Percentiles rank a stretch among this genome's conserved stretches.
phyloP scores from a whole-genome alignment of 2,888 invertebrate genomes.

The Exocentrus adspersus region DNA sequence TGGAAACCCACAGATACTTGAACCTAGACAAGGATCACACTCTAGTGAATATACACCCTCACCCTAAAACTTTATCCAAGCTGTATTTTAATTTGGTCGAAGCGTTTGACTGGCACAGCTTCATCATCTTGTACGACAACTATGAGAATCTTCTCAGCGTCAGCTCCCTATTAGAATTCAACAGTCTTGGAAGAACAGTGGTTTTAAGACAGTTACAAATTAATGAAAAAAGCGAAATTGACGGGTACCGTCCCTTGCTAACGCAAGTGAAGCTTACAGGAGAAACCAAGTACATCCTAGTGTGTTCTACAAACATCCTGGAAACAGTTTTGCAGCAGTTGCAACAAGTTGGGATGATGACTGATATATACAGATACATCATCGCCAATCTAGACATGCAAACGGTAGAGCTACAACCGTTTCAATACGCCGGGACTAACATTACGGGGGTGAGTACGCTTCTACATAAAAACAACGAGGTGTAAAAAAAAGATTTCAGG shows the following conservation, averaged over 20 bases:
- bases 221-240: conserved; percentile 10
- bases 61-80: conserved; percentile 74
- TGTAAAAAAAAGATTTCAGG: too few relatives aligned
- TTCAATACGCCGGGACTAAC: conserved; percentile 69
- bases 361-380: conserved; percentile 67
- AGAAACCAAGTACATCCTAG: conserved; percentile 66
- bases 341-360: conserved; percentile 72
- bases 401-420: conserved; percentile 68
- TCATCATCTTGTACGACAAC: conserved; percentile 83
- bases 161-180: conserved; percentile 64
- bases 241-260: conserved; percentile 56
- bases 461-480: too few relatives aligned
- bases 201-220: conserved; percentile 72
- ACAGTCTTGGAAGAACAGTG: too few relatives aligned
- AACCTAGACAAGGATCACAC: conserved; percentile 45
- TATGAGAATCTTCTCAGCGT: conserved; percentile 68
- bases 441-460: conserved; percentile 67
- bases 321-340: conserved; percentile 66
- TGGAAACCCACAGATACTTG: conserved; percentile 74
- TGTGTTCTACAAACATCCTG: conserved; percentile 65
- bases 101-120: conserved; percentile 81
- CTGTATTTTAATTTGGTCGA: conserved; percentile 76
- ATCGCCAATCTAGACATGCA: conserved; percentile 70
- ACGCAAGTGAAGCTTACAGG: conserved; percentile 63
- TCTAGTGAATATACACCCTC: conserved; percentile 89